Evolutionary conservation across 2,797 vertebrate species (phyloP), one percentile per base, ranked within the genome.

Genomic region (Tragopan temminckii): DNA sequence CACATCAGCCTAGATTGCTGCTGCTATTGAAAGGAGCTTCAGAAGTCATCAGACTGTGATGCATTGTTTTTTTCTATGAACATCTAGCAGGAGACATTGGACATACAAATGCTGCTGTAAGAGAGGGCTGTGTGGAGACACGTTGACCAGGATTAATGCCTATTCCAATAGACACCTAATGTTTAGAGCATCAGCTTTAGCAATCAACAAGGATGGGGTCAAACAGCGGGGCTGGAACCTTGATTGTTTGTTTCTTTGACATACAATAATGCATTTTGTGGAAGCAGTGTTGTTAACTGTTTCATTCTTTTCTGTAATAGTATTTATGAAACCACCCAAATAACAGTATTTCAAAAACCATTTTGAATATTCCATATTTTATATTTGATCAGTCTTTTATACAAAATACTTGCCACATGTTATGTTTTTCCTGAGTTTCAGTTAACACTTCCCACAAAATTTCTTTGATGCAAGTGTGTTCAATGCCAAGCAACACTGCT

Each of bases 401-500:
- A 11, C 0, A 2, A 33, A 57, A 63, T 74, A 27, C 0, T 1
- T 38, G 8, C 33, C 20, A 46, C 0, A 0, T 57, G 19, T 20
- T 59, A 7, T 1, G 4, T 7, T 20, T 85, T 42, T 6, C 52
- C 6, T 42, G 35, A 83, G 7, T 57, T 80, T 11, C 31, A 42
- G 4, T 25, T 24, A 48, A 48, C 12, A 14, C 46, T 48, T 48
- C 46, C 46, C 23, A 25, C 6, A 6, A 48, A 48, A 48, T 48
- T 48, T 13, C 46, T 25, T 48, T 48, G 46, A 24, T 48, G 20
- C 9, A 36, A 59, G 9, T 53, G 18, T 50, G 23, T 42, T 79
- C 21, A 31, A 9, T 68, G n/a, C 68, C 43, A 33, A 42, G 46
- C 9, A 58, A 5, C 27, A 11, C 9, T 63, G 2, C 59, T 62